These are phyloP conservation scores for Aphidoletes aphidimyza DNA, from an alignment of 2,888 invertebrate species.

Conservation along the genomic window DNA sequence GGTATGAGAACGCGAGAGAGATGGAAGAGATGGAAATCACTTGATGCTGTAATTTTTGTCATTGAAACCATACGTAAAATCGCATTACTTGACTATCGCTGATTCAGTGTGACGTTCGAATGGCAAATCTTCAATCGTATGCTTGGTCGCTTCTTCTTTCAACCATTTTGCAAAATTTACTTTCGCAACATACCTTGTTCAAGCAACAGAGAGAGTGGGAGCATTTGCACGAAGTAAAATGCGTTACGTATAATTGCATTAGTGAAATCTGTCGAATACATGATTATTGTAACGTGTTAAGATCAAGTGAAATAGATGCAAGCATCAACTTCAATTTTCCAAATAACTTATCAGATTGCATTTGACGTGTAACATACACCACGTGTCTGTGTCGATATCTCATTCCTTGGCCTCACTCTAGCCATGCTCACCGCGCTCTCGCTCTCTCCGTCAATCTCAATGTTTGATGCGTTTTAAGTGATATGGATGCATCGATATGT, in stretches of 20 bases:
- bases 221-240: background rate
- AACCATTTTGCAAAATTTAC: no score
- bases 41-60: conserved; percentile 51
- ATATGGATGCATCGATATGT: no score
- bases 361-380: conserved; percentile 47
- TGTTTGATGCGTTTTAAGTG: no score
- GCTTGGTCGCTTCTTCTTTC: no score
- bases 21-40: background rate
- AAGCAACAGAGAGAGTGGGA: no score
- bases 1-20: background rate
- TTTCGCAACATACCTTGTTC: no score
- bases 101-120: background rate
- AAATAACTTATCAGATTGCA: conserved; percentile 46
- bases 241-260: background rate
- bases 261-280: conserved; percentile 49
- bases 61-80: conserved; percentile 48
- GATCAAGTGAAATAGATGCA: conserved; percentile 37
- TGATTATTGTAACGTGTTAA: conserved; percentile 37
- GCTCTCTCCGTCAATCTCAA: no score
- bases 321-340: conserved; percentile 39
- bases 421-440: no score
- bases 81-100: background rate
- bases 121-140: background rate
- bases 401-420: no score
- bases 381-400: background rate